Evolutionary conservation across 1,140 invertebrate genomes (phyloP), one percentile per base, ranked within the genome.

Genomic region (Orius insidiosus): DNA sequence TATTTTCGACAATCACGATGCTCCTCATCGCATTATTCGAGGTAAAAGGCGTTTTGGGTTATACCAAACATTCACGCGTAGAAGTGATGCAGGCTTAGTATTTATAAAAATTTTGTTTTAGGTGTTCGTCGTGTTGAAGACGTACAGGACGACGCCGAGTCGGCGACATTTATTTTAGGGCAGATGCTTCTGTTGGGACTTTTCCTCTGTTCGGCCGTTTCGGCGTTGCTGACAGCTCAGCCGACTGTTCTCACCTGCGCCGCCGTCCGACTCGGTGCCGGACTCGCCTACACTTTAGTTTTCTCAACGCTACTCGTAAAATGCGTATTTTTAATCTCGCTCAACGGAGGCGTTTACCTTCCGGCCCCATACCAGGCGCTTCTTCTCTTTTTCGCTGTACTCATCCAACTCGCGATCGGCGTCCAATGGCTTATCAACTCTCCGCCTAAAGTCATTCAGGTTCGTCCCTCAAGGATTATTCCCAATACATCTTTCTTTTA

Each of bases 251-350:
- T 81, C 32, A 82, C 83, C 1, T 94, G 89, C 56, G 83, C 80
- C 8, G 75, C 85, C 9, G 80, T 84, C 46, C 68, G 87, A 33
- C 77, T 93, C 50, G 81, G 82, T 13, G 79, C 86, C 11, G 88
- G 89, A 18, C 70, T 92, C 10, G 75, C 84, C 2, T 89, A 88
- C 53, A 76, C 85, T 10, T 68, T 93, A n/a, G 80, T 92, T 14
- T 95, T 93, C 60, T 81, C 85, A 10, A 80, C 89, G 0, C 69
- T 96, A 16, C 70, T 96, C 45, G 89, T 95, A 48, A 95, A 96
- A 64, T 85, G 87, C 58, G 85, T 94, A 38, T 92, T 94, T 59
- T 70, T 94, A 34, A 75, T 94, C 49, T 89, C 85, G 54, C 72
- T 93, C 32, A 87, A 92, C 59, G 78, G 81, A 19, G 86, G 87